Percentiles rank a stretch among this genome's conserved stretches.
These are phyloP conservation scores for Aurelia sp. DNA, from an alignment of 30 jellyfish, hydroid and myxozoan species.

Conservation along the genomic window DNA sequence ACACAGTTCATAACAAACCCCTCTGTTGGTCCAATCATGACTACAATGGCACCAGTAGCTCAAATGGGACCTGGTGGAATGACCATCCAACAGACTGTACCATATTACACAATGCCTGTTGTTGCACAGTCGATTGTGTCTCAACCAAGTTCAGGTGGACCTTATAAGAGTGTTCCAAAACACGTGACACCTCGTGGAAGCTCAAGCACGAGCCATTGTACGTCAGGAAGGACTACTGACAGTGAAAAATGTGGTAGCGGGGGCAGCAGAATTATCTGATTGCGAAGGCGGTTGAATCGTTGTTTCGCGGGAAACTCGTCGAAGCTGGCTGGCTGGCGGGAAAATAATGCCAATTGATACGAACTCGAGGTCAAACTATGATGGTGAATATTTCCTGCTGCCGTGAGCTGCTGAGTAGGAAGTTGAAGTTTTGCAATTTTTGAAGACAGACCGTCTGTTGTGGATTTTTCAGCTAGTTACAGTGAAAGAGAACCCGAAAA, in stretches of 20 bases:
- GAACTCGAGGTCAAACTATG: neutral
- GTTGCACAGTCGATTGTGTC: slow-evolving; percentile 77
- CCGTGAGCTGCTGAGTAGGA: too few relatives aligned
- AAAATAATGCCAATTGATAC: neutral
- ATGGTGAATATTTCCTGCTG: too few relatives aligned
- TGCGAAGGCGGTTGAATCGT: neutral
- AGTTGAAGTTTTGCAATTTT: too few relatives aligned
- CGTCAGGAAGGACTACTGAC: slow-evolving; percentile 68
- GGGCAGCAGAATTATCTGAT: slow-evolving; percentile 49
- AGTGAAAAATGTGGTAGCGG: slow-evolving; percentile 74
- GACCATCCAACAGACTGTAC: slow-evolving; percentile 62
- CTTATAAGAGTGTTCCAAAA: slow-evolving; percentile 33
- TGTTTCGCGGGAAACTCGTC: neutral
- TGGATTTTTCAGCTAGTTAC: slow-evolving; percentile 1
- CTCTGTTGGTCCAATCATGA: slow-evolving; percentile 58
- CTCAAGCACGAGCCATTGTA: slow-evolving; percentile 69
- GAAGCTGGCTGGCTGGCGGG: neutral
- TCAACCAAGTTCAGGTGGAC: slow-evolving; percentile 62
- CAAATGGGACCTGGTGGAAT: slow-evolving; percentile 52
- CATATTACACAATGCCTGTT: slow-evolving; percentile 58
- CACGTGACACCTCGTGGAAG: slow-evolving; percentile 82
- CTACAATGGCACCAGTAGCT: slow-evolving; percentile 47
- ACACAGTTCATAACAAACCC: slow-evolving; percentile 61
- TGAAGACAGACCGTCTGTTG: neutral
- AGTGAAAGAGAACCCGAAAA: neutral